Conservation (phyloP, 2,888 invertebrate species). For the Caenorhabditis sp. region DNA sequence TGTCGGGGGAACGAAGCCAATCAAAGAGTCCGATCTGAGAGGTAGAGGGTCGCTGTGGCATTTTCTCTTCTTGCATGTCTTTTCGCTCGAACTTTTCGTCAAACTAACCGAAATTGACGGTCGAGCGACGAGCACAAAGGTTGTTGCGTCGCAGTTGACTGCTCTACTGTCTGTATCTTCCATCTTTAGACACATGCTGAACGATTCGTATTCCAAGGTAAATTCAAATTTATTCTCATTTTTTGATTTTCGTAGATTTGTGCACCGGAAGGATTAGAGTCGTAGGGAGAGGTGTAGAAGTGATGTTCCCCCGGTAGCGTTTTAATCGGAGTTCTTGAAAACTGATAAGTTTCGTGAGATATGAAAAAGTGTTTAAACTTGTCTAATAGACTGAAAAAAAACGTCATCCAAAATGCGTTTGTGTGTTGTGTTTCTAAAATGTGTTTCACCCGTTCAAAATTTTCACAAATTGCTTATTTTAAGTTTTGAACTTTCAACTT, state of each 20-base stretch:
- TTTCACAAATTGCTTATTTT: too few relatives aligned
- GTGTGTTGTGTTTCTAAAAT: too few relatives aligned
- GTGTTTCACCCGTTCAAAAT: too few relatives aligned
- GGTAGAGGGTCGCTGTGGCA: constrained; percentile 43
- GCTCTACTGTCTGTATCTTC: constrained; percentile 14
- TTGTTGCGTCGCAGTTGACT: constrained; percentile 34
- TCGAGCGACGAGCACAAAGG: constrained; percentile 33
- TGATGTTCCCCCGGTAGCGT: constrained; percentile 12
- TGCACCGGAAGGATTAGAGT: constrained; percentile 31
- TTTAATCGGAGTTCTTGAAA: constrained; percentile 7
- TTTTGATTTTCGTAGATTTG: background rate
- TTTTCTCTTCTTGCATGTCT: constrained; percentile 57
- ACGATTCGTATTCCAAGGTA: constrained; percentile 56
- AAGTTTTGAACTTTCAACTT: constrained; percentile 5
- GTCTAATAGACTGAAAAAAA: background rate
- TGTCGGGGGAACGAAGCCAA: constrained; percentile 48
- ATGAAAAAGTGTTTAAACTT: constrained; percentile 4
- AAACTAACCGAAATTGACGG: constrained; percentile 52
- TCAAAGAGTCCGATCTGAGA: constrained; percentile 27
- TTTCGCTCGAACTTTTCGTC: constrained; percentile 55
- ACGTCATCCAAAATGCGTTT: constrained; percentile 31
- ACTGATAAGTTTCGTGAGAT: constrained; percentile 46
- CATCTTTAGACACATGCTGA: constrained; percentile 37
- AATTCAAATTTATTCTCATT: background rate
- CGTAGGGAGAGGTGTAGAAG: background rate